A percentile compares a stretch with the other conserved stretches of the same genome.
Conservation (phyloP, 2,797 vertebrate genomes). For the Rousettus madagascariensis region DNA sequence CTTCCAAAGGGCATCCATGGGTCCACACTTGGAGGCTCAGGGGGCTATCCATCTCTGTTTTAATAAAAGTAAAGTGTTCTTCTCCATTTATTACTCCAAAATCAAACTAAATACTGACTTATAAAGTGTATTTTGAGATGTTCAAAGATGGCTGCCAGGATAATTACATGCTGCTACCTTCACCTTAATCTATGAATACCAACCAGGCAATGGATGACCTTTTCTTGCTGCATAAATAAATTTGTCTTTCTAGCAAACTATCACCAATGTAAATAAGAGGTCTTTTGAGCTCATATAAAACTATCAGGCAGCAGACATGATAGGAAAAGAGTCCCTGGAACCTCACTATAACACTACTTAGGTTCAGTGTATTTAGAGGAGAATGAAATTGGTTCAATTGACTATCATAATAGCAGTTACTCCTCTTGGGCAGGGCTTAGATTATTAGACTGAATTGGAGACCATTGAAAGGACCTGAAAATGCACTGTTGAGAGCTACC, state of each 20-base stretch:
- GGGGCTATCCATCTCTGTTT: not conserved
- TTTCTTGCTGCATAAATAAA: slow-evolving; percentile 1
- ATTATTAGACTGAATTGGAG: not conserved
- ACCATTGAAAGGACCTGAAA: not conserved
- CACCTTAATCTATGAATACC: not conserved
- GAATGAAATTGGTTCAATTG: not conserved
- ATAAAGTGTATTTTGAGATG: slow-evolving; percentile 17
- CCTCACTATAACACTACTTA: not conserved
- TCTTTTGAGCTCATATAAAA: not conserved
- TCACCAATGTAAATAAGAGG: not conserved
- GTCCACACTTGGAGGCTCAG: not conserved
- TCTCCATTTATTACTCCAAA: slow-evolving; percentile 43
- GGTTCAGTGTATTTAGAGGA: not conserved
- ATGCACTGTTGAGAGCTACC: not conserved
- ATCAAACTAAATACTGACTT: not conserved
- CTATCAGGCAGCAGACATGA: not conserved
- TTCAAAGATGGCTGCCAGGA: slow-evolving; percentile 7
- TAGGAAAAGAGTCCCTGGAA: not conserved
- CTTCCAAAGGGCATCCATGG: not conserved
- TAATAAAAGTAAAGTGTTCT: slow-evolving; percentile 37
- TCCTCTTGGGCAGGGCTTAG: not conserved
- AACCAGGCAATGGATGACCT: not conserved
- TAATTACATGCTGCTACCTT: not conserved
- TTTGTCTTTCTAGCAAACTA: slow-evolving; percentile 28
- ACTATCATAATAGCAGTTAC: not conserved